Base-by-base conservation (phyloP, 30 jellyfish, hydroid and myxozoan species). In the Aurelia sp. region DNA sequence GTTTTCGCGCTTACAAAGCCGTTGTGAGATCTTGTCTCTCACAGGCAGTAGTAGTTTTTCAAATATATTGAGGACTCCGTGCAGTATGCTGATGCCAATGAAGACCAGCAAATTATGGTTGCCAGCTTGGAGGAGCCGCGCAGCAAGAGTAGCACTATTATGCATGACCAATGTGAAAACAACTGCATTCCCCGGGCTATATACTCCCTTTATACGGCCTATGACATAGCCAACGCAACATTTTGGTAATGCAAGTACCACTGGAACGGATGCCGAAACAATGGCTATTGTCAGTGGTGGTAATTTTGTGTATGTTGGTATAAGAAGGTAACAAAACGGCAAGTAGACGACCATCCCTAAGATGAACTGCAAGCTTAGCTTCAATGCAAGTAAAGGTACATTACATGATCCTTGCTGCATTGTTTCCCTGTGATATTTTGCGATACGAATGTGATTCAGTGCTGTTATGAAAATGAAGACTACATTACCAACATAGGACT, bases 131-230 rank as follows among this genome's bases (percentile, higher is more conserved):
- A 61, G 15, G 2, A 61, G 71, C 21, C 71, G 27, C 3, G 71
- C 11, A 13, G 71, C 71, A 12, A 61, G 33, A 7, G 71, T 61
- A n/a, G 21, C 33, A 22, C 71, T n/a, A 61, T n/a, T 22, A n/a
- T 61, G 71, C 71, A 61, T n/a, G 4, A 22, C 71, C 21, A 61
- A n/a, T 13, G 33, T 61, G 16, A 61, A 61, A 22, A n/a, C 33
- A n/a, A 61, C 71, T 61, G 71, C 71, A n/a, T 61, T 22, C 13
- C 71, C 71, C 33, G 71, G 71, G 33, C 71, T 61, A 22, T 61
- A 61, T 61, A 22, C 71, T 4, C 71, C 71, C 33, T 61, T 22
- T 8, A 61, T 5, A 22, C 71, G 71, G 71, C 71, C 71, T 19
- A 61, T 61, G 27, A 61, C 71, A 61, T n/a, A 13, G 30, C 71